Conservation (phyloP, 2,113 vertebrate genomes). For the Hippocampus mohnikei region DNA sequence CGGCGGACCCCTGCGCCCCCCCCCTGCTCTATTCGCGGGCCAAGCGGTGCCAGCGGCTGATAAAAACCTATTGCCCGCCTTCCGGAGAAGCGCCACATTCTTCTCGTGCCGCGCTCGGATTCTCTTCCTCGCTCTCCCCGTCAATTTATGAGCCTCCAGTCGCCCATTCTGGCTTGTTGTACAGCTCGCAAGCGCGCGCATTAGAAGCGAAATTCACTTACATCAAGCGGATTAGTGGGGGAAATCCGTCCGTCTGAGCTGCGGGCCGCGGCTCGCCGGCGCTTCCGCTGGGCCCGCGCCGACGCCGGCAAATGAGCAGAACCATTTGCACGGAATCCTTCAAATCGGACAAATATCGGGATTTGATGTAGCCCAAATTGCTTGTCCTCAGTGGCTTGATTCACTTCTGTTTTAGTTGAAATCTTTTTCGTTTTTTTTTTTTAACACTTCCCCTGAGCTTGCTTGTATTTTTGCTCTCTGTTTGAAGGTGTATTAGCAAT, state of each 20-base stretch:
- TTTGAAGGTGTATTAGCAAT: no score
- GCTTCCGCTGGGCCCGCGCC: conserved; percentile 18
- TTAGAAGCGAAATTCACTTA: conserved; percentile 73
- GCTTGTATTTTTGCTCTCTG: no score
- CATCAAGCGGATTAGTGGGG: conserved; percentile 69
- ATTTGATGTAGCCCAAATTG: not conserved
- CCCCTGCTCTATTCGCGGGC: conserved; percentile 77
- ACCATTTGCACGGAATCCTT: conserved; percentile 11
- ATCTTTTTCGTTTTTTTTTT: not conserved
- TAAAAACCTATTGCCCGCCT: conserved; percentile 79
- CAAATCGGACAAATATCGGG: conserved; percentile 10
- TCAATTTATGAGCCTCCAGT: conserved; percentile 63
- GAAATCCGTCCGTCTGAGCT: conserved; percentile 65
- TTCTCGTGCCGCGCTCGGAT: conserved; percentile 63
- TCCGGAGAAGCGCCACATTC: conserved; percentile 84
- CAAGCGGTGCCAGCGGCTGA: conserved; percentile 86
- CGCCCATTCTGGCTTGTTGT: conserved; percentile 66
- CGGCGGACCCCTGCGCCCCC: conserved; percentile 54
- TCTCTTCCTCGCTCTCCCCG: conserved; percentile 45
- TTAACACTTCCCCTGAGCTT: not conserved
- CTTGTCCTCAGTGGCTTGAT: not conserved
- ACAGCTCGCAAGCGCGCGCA: conserved; percentile 61
- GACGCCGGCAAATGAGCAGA: conserved; percentile 36
- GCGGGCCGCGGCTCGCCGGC: conserved; percentile 47
- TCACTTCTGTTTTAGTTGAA: not conserved